These are phyloP conservation scores for Tridacna crocea DNA, from an alignment of 2,888 invertebrate genomes.

Conservation along the genomic window DNA sequence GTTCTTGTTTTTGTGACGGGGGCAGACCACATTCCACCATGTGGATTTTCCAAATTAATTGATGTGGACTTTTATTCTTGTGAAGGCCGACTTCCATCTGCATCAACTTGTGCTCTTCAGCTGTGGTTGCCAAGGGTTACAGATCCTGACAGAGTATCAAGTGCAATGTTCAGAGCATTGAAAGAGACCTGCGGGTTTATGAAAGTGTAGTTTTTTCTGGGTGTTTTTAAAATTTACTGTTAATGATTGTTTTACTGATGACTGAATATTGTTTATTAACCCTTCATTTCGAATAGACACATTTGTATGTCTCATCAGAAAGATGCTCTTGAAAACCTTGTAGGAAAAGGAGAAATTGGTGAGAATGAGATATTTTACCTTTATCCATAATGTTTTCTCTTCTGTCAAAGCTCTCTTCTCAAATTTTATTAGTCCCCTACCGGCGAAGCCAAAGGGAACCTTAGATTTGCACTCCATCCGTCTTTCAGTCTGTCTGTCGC, in stretches of 20 bases:
- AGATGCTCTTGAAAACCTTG: too few species aligned
- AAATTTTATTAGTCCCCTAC: slow-evolving; percentile 11
- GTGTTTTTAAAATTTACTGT: neutral
- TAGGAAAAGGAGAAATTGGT: too few species aligned
- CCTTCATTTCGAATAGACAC: too few species aligned
- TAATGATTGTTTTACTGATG: neutral
- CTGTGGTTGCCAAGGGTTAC: slow-evolving; percentile 27
- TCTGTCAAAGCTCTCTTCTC: neutral
- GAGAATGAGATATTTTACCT: too few species aligned
- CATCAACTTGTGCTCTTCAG: slow-evolving; percentile 23
- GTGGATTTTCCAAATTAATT: slow-evolving; percentile 26
- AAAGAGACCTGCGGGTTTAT: slow-evolving; percentile 24
- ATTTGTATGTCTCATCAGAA: too few species aligned
- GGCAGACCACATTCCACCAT: slow-evolving; percentile 25
- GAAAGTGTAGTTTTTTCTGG: neutral
- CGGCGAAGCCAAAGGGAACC: slow-evolving; percentile 1
- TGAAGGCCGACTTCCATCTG: slow-evolving; percentile 4
- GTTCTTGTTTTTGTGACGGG: slow-evolving; percentile 27
- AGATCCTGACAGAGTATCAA: slow-evolving; percentile 11
- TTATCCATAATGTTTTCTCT: too few species aligned
- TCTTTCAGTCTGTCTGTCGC: neutral
- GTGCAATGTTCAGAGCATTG: slow-evolving; percentile 13
- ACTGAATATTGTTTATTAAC: neutral
- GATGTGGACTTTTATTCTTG: slow-evolving; percentile 27
- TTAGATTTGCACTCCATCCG: slow-evolving; percentile 2